Percentiles rank a stretch among this genome's conserved stretches.
Evolutionary conservation across 92 coral and sea anemone species (phyloP).

Genomic region (Phenganax subtilis): DNA sequence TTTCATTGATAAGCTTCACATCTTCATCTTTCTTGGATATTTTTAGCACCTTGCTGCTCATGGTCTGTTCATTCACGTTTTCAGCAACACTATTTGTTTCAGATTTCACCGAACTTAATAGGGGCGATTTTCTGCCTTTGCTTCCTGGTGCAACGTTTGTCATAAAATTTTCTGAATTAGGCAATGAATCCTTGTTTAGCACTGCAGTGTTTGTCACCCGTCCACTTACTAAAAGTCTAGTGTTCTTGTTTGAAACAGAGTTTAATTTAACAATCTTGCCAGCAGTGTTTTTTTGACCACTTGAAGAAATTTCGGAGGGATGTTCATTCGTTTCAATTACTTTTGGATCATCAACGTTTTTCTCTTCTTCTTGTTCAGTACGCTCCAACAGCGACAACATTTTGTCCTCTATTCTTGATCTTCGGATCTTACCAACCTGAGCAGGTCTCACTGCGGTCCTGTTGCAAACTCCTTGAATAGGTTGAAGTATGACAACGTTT

Average conservation of each 20-base stretch:
- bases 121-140: conserved; percentile 4
- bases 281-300: neutral
- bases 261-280: neutral
- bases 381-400: neutral
- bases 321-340: conserved; percentile 22
- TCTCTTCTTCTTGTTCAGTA: conserved; percentile 3
- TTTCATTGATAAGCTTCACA: neutral
- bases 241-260: neutral
- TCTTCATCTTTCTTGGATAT: neutral
- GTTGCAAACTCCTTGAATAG: neutral
- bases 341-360: conserved; percentile 6
- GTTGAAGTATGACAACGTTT: neutral
- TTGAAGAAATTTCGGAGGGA: neutral
- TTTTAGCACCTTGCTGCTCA: neutral
- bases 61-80: neutral
- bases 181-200: conserved; percentile 2
- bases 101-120: neutral
- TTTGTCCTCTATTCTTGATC: neutral
- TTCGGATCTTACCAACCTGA: neutral
- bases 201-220: neutral
- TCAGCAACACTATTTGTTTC: neutral
- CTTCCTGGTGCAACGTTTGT: conserved; percentile 7
- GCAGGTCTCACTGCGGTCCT: neutral
- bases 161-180: conserved; percentile 26
- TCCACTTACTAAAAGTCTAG: too few relatives aligned